Base-by-base conservation (phyloP, 2,888 invertebrate genomes). In the Drosophila diplacantha region DNA sequence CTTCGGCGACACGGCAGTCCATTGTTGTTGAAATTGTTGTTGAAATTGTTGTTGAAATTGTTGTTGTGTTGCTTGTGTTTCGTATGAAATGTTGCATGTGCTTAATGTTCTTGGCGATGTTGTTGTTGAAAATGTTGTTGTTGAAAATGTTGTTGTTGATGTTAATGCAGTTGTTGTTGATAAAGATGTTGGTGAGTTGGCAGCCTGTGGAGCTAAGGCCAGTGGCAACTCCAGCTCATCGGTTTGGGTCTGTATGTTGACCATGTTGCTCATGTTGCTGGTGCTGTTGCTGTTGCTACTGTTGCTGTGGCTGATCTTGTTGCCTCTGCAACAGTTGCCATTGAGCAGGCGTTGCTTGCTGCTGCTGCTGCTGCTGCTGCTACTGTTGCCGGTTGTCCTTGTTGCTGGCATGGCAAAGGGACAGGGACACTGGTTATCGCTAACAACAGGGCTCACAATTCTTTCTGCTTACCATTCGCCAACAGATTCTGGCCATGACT, bases 181-280 rank as follows among this genome's bases (percentile, higher is more conserved):
- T 18, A 8, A n/a, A 52, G 43, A 7, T 43, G 46, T n/a, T 38
- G 43, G 11, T 47, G 34, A 26, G 38, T 47, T 37, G 35, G 46
- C 38, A 55, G 43, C 44, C 35, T 61, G 11, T 24, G 52, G 4
- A 24, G 44, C 70, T 18, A 62, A 11, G n/a, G 61, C 20, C 65
- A 67, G 58, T 58, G 72, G 64, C 69, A 75, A 51, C 49, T 62
- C 62, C 29, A 46, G 44, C 29, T 87, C 87, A 68, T 88, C 87
- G 22, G 87, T 88, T 79, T 87, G 87, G 39, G 87, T 87, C 74
- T 87, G 85, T 29, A 85, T 88, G 59, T 86, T 87, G 37, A 84
- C 87, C 63, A 86, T 86, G 58, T 38, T 54, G 53, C 44, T 32
- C 50, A 44, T 50, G 58, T 44, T 43, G 64, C 32, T 41, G 44